These are phyloP conservation scores for Spodoptera litura DNA, from an alignment of 1,140 invertebrate species.

Conservation along the genomic window DNA sequence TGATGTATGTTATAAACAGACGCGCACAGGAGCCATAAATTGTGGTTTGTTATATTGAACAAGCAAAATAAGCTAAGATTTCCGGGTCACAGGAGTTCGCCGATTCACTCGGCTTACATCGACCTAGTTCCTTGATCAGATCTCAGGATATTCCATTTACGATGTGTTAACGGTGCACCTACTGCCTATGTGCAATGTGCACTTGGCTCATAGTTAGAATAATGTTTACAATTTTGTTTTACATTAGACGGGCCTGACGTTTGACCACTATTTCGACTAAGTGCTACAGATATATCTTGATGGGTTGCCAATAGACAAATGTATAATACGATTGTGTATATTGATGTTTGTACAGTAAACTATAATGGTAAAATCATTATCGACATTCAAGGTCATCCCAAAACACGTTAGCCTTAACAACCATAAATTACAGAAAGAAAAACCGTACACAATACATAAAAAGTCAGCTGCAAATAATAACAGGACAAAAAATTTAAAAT, in stretches of 20 bases:
- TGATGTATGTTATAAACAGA: neutral
- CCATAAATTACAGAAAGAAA: neutral
- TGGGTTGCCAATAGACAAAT: too few species aligned
- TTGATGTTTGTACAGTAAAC: neutral
- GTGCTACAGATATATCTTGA: too few species aligned
- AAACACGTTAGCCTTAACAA: neutral
- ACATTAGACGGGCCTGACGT: too few species aligned
- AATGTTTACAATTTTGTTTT: too few species aligned
- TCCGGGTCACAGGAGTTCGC: constrained; percentile 20
- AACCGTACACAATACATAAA: neutral
- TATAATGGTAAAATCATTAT: neutral
- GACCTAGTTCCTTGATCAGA: constrained; percentile 26
- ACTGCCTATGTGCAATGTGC: too few species aligned
- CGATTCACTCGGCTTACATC: constrained; percentile 9
- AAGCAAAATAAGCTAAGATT: constrained; percentile 4
- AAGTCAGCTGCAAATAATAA: neutral
- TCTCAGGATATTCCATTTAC: constrained; percentile 28
- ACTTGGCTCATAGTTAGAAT: too few species aligned
- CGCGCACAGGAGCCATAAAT: neutral
- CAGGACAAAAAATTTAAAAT: neutral
- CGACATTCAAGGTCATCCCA: neutral
- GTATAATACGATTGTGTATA: too few species aligned
- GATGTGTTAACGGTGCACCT: neutral
- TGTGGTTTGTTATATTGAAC: constrained; percentile 16
- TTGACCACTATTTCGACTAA: too few species aligned